These are phyloP conservation scores for Melozone crissalis DNA, from an alignment of 2,113 vertebrate species.

Conservation along the genomic window DNA sequence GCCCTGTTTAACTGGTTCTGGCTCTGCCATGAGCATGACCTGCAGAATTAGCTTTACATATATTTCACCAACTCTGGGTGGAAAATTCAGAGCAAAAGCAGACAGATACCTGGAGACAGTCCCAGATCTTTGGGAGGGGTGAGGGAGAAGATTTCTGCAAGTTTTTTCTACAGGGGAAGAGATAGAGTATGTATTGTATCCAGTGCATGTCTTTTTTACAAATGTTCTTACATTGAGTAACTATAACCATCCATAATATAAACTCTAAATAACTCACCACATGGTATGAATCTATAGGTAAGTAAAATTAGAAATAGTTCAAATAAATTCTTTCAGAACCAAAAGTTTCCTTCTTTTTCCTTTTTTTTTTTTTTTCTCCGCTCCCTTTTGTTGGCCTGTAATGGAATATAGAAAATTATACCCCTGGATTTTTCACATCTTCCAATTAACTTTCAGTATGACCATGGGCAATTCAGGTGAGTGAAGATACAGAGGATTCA, in stretches of 20 bases:
- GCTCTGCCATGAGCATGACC: background rate
- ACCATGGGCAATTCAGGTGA: background rate
- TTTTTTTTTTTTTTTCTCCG: rapidly evolving
- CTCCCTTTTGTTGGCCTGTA: background rate
- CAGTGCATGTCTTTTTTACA: background rate
- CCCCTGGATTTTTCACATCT: background rate
- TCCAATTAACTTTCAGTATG: background rate
- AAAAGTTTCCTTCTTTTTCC: background rate
- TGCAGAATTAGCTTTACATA: background rate
- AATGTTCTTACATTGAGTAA: background rate
- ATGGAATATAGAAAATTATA: background rate
- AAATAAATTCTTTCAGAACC: slow-evolving; percentile 3
- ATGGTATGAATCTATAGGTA: slow-evolving; percentile 25
- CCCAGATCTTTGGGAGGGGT: background rate
- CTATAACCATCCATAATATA: background rate
- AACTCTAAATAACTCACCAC: slow-evolving; percentile 18
- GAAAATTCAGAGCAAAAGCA: slow-evolving; percentile 37
- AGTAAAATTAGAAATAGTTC: slow-evolving; percentile 36
- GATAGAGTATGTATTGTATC: background rate
- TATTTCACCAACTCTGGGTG: background rate
- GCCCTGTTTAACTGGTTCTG: background rate
- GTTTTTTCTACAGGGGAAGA: slow-evolving; percentile 22
- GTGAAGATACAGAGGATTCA: background rate
- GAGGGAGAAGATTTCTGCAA: background rate
- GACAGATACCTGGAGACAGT: slow-evolving; percentile 22